Conservation (phyloP, 2,113 vertebrate genomes). For the Cryptomyrus ogoouensis region DNA sequence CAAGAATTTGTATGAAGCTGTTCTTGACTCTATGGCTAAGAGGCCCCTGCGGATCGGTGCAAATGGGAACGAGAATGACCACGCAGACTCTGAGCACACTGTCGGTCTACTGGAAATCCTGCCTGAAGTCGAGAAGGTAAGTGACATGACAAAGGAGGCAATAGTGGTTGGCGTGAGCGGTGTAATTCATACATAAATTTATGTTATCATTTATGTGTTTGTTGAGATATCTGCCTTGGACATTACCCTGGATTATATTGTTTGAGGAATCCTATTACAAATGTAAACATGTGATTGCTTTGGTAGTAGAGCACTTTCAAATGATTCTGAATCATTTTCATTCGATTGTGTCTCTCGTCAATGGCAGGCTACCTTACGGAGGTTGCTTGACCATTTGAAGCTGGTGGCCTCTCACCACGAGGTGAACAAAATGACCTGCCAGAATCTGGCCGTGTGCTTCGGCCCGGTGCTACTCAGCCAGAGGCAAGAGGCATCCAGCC, state of each 20-base stretch:
- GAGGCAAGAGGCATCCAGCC: conserved; percentile 80
- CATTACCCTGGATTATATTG: conserved; percentile 10
- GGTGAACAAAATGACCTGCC: conserved; percentile 96
- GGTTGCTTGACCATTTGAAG: conserved; percentile 90
- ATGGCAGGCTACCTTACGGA: conserved; percentile 77
- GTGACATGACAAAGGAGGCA: too few species aligned
- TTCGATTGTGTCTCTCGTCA: background rate
- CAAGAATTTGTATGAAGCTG: conserved; percentile 84
- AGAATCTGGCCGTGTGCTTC: conserved; percentile 97
- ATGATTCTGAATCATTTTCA: background rate
- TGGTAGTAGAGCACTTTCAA: background rate
- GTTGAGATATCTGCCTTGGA: conserved; percentile 19
- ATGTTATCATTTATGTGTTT: background rate
- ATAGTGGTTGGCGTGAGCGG: background rate
- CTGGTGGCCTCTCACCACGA: conserved; percentile 88
- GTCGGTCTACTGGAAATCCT: conserved; percentile 77
- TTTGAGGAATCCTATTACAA: background rate
- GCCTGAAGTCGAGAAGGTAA: conserved; percentile 84
- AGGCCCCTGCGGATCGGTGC: conserved; percentile 79
- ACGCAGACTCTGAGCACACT: conserved; percentile 69
- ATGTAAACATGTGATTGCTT: background rate
- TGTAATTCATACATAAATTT: background rate
- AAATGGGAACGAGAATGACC: conserved; percentile 78
- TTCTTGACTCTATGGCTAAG: conserved; percentile 78
- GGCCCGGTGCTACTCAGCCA: conserved; percentile 91